A percentile compares a stretch with the other conserved stretches of the same genome.
Conservation (phyloP, 2,113 vertebrate genomes). For the Chamaea fasciata region DNA sequence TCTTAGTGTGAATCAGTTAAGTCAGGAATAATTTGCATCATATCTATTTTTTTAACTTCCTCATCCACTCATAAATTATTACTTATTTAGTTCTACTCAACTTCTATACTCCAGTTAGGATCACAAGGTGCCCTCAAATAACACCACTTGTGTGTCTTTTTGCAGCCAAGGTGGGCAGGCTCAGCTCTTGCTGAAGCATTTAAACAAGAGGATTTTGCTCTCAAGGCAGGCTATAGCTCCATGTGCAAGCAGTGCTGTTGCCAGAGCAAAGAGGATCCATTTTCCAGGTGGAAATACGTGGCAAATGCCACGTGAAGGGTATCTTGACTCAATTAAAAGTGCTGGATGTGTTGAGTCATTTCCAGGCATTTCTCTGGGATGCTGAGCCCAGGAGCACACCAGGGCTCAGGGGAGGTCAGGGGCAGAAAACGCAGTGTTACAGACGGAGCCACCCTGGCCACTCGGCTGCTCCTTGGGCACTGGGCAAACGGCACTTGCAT, state of each 20-base stretch:
- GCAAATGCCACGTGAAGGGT: not conserved
- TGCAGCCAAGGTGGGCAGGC: not conserved
- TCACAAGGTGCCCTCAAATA: not conserved
- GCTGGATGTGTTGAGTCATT: not conserved
- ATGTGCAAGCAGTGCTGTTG: not conserved
- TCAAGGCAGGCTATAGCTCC: not conserved
- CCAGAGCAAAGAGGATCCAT: not conserved
- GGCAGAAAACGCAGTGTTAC: rapidly evolving
- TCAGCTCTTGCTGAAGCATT: not conserved
- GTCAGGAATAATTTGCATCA: not conserved
- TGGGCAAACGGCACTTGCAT: not conserved
- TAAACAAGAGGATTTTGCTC: not conserved
- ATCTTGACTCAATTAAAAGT: not conserved
- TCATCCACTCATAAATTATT: not conserved
- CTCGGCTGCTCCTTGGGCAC: not conserved
- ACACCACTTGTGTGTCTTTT: not conserved
- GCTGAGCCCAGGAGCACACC: not conserved
- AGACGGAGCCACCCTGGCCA: not conserved
- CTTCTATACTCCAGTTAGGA: not conserved
- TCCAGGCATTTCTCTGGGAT: not conserved
- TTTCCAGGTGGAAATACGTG: not conserved
- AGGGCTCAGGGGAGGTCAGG: not conserved
- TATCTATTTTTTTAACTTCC: not conserved
- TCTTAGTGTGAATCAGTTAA: not conserved
- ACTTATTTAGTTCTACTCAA: not conserved